These are phyloP conservation scores for Lepidocolaptes lacrymiger DNA, from an alignment of 2,797 vertebrate species.

Conservation along the genomic window DNA sequence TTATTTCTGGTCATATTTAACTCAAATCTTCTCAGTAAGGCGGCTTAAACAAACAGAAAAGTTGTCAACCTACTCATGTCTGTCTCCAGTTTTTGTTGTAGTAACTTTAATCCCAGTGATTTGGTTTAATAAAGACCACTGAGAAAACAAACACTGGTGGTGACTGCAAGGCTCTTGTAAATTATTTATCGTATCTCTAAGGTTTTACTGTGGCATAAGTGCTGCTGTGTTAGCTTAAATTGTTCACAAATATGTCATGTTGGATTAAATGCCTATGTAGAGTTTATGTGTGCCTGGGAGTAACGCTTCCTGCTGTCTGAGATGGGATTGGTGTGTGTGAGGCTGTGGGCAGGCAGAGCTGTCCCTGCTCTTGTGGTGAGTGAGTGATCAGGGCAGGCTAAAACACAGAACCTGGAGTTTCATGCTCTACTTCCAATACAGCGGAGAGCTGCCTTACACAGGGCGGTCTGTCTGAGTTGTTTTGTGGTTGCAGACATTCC, in stretches of 20 bases:
- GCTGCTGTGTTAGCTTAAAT: conserved; percentile 44
- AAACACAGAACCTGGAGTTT: not conserved
- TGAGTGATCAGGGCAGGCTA: not conserved
- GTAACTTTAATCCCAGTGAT: conserved; percentile 56
- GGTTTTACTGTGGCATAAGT: not conserved
- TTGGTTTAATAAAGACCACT: conserved; percentile 58
- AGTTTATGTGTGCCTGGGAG: not conserved
- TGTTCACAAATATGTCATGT: conserved; percentile 30
- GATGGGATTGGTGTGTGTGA: not conserved
- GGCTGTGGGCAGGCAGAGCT: not conserved
- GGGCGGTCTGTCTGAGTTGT: not conserved
- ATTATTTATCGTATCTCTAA: conserved; percentile 53
- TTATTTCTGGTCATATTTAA: conserved; percentile 71
- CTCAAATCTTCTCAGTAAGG: conserved; percentile 21
- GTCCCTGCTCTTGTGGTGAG: not conserved
- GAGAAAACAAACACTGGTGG: conserved; percentile 61
- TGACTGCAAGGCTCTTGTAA: conserved; percentile 23
- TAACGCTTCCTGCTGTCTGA: not conserved
- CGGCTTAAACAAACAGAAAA: conserved; percentile 55
- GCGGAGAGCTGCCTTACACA: fast-evolving
- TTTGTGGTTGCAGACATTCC: not conserved
- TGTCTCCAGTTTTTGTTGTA: conserved; percentile 60
- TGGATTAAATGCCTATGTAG: not conserved
- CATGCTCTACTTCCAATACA: fast-evolving
- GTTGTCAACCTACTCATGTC: conserved; percentile 62